Base-by-base conservation (phyloP, 2,113 vertebrate species). In the Rhabdornis inornatus region DNA sequence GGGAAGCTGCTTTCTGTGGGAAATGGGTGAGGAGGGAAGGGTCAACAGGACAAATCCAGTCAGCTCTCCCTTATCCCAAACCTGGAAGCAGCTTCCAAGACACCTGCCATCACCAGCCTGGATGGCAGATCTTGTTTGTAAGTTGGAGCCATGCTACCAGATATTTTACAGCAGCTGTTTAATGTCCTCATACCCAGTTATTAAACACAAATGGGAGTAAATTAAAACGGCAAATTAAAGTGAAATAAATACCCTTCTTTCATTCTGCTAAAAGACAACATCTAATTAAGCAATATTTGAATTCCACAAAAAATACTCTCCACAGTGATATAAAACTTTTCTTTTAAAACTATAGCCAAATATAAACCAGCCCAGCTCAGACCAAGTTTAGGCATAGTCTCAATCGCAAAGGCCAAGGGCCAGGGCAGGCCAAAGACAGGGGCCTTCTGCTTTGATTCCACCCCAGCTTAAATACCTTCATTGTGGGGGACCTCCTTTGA, bases 251-350 rank as follows among this genome's bases (percentile, higher is more conserved):
- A 4, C 78, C 83, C 72, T 94, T 72, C 93, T 97, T 97, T 96
- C 75, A 96, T 97, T 97, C 94, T 57, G 71, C 82, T 95, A 92
- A 97, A 91, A 98, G 97, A 97, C 96, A 97, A 91, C 89, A 96
- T 87, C 96, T 97, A 97, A 97, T 97, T 97, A 97, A 97, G 92
- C 92, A 97, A 97, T 97, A 97, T 97, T 97, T 96, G 95, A 96
- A 96, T 97, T 95, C 96, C 97, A 93, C 97, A 97, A 97, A 97
- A 97, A 97, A 97, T 19, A 69, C 89, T 97, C 94, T 97, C 89
- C 14, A 2, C 22, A 25, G 66, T 90, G 90, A 96, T 90, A 91
- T 94, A 91, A 96, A 97, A 95, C 42, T 75, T 95, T 47, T 91
- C 78, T 94, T 95, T 95, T 95, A 93, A 96, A 97, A 95, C 49